A percentile compares a stretch with the other conserved stretches of the same genome.
These are phyloP conservation scores for Trichogramma evanescens DNA, from an alignment of 2,888 invertebrate genomes.

Conservation along the genomic window DNA sequence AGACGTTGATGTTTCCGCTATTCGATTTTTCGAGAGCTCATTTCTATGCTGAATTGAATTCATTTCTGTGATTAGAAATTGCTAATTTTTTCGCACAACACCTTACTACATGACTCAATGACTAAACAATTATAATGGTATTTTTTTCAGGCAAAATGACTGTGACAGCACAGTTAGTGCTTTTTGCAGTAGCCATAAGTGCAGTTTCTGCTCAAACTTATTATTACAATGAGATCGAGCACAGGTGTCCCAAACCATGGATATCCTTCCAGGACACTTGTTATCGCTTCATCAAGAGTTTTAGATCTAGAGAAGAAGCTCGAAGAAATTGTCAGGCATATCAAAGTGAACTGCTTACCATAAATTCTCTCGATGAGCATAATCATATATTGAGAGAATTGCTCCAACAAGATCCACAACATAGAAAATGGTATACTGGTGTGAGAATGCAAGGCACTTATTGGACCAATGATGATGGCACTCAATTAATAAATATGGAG, in stretches of 20 bases:
- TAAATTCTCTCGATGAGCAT: slow-evolving; percentile 80
- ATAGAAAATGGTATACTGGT: slow-evolving; percentile 80
- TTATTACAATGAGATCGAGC: slow-evolving; percentile 30
- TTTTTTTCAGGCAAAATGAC: slow-evolving; percentile 19
- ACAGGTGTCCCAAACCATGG: slow-evolving; percentile 80
- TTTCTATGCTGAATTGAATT: no score
- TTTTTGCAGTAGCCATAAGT: slow-evolving; percentile 8
- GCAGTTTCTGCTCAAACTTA: slow-evolving; percentile 29
- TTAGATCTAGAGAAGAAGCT: slow-evolving; percentile 74
- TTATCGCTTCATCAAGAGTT: slow-evolving; percentile 85
- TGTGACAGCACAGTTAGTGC: slow-evolving; percentile 8
- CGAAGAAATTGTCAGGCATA: slow-evolving; percentile 75
- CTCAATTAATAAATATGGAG: slow-evolving; percentile 69
- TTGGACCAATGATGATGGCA: slow-evolving; percentile 83
- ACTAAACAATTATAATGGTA: neutral
- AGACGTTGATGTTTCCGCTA: no score
- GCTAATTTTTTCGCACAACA: no score
- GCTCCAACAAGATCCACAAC: slow-evolving; percentile 76
- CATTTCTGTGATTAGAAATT: no score
- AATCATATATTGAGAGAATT: slow-evolving; percentile 77
- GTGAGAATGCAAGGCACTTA: slow-evolving; percentile 68
- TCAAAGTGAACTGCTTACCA: slow-evolving; percentile 71
- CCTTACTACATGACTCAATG: no score
- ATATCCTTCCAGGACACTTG: slow-evolving; percentile 73
- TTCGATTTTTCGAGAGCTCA: no score